Evolutionary conservation across 2,888 invertebrate genomes (phyloP).

Genomic region (Amiota communis): DNA sequence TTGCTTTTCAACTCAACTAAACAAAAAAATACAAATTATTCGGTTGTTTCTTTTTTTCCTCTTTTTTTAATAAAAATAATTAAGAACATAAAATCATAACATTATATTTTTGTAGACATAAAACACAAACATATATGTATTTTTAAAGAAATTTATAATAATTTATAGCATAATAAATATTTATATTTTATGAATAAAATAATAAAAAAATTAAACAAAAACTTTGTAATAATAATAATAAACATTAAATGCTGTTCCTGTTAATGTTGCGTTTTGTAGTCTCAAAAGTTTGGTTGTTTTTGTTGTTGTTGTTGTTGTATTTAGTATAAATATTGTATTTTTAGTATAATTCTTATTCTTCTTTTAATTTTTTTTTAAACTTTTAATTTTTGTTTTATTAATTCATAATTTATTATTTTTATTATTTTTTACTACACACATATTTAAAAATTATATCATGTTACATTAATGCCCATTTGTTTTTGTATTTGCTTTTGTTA

Average conservation of each 20-base stretch:
- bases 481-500: too few relatives aligned
- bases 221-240: slow-evolving; percentile 42
- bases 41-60: not conserved
- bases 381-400: slow-evolving; percentile 42
- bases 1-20: too few relatives aligned
- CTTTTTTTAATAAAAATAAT: not conserved
- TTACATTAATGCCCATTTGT: too few relatives aligned
- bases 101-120: slow-evolving; percentile 8
- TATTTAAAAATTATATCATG: slow-evolving; percentile 27
- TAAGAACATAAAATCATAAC: too few relatives aligned
- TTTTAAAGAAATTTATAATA: slow-evolving; percentile 42
- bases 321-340: not conserved
- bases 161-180: slow-evolving; percentile 43
- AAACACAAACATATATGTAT: slow-evolving; percentile 18
- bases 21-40: slow-evolving; percentile 8
- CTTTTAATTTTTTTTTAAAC: slow-evolving; percentile 29
- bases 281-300: slow-evolving; percentile 57
- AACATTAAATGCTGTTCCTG: slow-evolving; percentile 64
- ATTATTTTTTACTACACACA: slow-evolving; percentile 26
- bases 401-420: slow-evolving; percentile 26
- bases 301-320: too few relatives aligned
- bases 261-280: slow-evolving; percentile 65
- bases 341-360: slow-evolving; percentile 35
- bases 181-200: slow-evolving; percentile 8
- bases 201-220: slow-evolving; percentile 48